Percentiles rank a stretch among this genome's conserved stretches.
These are phyloP conservation scores for Crotophaga sulcirostris DNA, from an alignment of 2,113 vertebrate species.

Conservation along the genomic window DNA sequence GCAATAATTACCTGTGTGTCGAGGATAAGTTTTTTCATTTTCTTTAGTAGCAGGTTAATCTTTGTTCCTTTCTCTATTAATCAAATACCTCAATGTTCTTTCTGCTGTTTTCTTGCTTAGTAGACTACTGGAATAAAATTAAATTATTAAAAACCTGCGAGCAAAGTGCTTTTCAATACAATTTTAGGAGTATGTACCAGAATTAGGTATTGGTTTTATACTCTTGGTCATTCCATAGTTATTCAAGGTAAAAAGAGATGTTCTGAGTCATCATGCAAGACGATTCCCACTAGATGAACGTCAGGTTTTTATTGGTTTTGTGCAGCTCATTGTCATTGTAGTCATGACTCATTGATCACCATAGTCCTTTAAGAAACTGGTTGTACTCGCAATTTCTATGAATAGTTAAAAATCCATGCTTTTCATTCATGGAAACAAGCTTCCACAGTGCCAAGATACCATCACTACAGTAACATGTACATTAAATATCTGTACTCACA, in stretches of 20 bases:
- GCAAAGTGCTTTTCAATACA: neutral
- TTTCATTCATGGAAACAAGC: neutral
- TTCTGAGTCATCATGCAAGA: neutral
- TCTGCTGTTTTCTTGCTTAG: neutral
- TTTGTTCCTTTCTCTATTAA: neutral
- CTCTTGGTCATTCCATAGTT: neutral
- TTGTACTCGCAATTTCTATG: neutral
- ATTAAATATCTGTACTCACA: neutral
- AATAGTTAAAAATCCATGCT: neutral
- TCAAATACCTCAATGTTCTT: neutral
- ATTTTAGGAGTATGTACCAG: neutral
- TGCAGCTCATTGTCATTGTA: neutral
- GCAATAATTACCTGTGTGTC: neutral
- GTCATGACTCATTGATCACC: neutral
- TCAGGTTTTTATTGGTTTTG: neutral
- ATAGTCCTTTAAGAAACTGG: neutral
- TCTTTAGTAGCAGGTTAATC: neutral
- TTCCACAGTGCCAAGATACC: neutral
- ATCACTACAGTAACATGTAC: neutral
- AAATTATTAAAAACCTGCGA: neutral
- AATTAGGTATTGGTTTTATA: neutral
- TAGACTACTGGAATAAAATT: neutral
- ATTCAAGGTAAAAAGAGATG: neutral
- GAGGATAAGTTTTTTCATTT: conserved; percentile 17
- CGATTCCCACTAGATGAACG: neutral